Evolutionary conservation across 2,888 invertebrate genomes (phyloP).

Genomic region (Clusia tigrina): DNA sequence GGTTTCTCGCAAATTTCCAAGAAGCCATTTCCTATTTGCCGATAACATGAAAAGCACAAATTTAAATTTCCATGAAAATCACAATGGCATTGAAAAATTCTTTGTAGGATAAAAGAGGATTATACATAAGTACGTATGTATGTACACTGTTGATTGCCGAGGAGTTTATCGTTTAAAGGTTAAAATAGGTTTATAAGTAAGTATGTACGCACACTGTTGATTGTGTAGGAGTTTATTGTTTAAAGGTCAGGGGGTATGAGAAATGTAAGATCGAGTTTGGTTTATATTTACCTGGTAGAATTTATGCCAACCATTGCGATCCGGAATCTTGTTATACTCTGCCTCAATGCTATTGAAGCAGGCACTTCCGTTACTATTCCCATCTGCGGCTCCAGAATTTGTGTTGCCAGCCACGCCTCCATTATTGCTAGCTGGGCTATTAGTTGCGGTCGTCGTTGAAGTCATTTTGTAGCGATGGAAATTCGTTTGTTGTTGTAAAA

Average conservation of each 20-base stretch:
- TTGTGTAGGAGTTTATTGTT: no score
- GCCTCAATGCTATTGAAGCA: slow-evolving; percentile 67
- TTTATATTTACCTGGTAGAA: slow-evolving; percentile 72
- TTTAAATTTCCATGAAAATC: no score
- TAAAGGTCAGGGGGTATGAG: no score
- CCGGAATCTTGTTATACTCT: slow-evolving; percentile 76
- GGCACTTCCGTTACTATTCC: neutral
- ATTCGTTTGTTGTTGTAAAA: neutral
- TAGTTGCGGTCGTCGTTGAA: neutral
- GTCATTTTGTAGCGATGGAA: neutral
- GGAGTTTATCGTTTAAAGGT: no score
- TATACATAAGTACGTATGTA: no score
- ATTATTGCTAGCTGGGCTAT: neutral
- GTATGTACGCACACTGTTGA: no score
- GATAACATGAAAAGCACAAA: no score
- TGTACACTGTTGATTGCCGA: no score
- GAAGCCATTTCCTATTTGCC: neutral
- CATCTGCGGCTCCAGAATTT: neutral
- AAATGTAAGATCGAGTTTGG: neutral
- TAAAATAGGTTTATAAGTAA: no score
- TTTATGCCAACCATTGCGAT: slow-evolving; percentile 74
- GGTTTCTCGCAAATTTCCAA: neutral
- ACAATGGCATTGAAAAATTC: no score
- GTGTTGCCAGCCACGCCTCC: neutral
- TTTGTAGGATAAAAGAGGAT: no score